Evolutionary conservation across 2,888 invertebrate species (phyloP), one percentile per base, ranked within the genome.

Genomic region (Agrotis clavis): DNA sequence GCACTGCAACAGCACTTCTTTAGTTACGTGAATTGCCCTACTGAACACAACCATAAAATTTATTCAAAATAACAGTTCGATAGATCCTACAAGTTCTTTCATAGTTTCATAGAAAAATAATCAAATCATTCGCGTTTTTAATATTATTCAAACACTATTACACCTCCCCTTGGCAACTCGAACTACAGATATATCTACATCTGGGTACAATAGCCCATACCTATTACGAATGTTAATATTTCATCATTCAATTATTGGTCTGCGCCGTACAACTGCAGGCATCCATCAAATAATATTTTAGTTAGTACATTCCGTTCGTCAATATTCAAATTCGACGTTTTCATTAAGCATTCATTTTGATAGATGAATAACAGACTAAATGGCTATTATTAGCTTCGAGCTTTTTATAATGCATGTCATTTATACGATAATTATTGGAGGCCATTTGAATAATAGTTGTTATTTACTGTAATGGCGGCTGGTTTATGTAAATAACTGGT

Each of bases 281-380:
- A 82, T 88, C 86, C 89, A 87, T 88, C 87, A 84, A 86, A 87
- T 89, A 79, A 86, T 87, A 91, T 90, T 92, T 91, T 88, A 90
- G 87, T 90, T 88, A 91, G 86, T 90, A 87, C 89, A 92, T 92
- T 91, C 89, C 87, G 90, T 91, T 88, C 88, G 89, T 87, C 90
- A 90, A 90, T 94, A 93, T 94, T 94, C 92, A 92, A 93, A 94
- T 94, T 91, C 81, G 84, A 87, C 85, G 88, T 91, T 93, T 92
- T 91, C 92, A 93, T 94, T 93, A 93, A 90, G 89, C 89, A 92
- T 93, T 92, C 90, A 91, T 90, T 90, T 90, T 92, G 90, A 90
- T 90, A 88, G 88, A 88, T 91, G 90, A 92, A 92, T 93, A 90
- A 91, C 88, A 86, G 86, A 89, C 86, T 90, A 91, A 93, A 92